Evolutionary conservation across 2,888 invertebrate genomes (phyloP).

Genomic region (Dendrolimus houi): DNA sequence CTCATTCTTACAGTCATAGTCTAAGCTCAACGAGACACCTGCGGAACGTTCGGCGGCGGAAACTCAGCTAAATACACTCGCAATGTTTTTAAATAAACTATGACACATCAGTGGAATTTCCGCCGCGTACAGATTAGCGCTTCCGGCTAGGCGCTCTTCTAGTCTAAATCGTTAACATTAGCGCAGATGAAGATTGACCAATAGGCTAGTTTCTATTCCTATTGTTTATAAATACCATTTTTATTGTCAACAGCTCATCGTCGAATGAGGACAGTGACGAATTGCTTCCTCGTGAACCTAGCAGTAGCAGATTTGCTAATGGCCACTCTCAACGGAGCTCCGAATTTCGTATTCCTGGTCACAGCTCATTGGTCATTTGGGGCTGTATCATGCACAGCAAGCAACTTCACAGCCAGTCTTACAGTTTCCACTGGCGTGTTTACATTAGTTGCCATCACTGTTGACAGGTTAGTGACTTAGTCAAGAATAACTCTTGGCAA

Average conservation of each 20-base stretch:
- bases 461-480: constrained; percentile 84
- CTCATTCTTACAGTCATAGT: too few relatives aligned
- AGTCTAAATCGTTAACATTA: too few relatives aligned
- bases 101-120: too few relatives aligned
- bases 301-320: constrained; percentile 91
- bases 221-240: neutral
- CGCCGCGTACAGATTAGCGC: too few relatives aligned
- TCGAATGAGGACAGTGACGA: constrained; percentile 91
- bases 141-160: too few relatives aligned
- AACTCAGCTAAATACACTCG: too few relatives aligned
- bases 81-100: too few relatives aligned
- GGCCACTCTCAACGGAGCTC: constrained; percentile 90
- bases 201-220: too few relatives aligned
- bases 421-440: constrained; percentile 94
- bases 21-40: too few relatives aligned
- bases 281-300: constrained; percentile 92
- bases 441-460: constrained; percentile 93
- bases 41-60: too few relatives aligned
- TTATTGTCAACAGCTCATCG: constrained; percentile 79
- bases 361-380: constrained; percentile 94
- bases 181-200: too few relatives aligned
- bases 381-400: constrained; percentile 87
- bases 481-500: neutral
- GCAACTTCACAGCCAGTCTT: constrained; percentile 92
- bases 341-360: constrained; percentile 92